Evolutionary conservation across 2,888 invertebrate species (phyloP).

Genomic region (Drosophila helvetica): DNA sequence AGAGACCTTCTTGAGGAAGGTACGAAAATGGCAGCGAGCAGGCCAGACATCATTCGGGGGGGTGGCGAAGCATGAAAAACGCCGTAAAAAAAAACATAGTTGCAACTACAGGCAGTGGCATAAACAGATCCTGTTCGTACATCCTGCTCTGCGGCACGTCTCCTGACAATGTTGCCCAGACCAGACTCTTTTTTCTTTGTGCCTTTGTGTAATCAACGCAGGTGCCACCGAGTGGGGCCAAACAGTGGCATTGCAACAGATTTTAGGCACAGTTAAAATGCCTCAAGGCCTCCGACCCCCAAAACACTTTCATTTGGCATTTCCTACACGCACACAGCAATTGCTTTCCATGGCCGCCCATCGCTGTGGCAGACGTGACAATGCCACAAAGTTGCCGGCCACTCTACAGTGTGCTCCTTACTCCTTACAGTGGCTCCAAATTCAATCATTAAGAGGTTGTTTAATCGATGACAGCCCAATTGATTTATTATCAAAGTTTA

Average conservation of each 20-base stretch:
- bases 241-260: conserved; percentile 25
- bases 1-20: conserved; percentile 55
- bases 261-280: conserved; percentile 61
- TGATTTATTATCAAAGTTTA: not conserved
- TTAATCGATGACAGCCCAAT: not conserved
- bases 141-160: conserved; percentile 14
- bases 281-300: conserved; percentile 11
- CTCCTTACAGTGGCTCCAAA: conserved; percentile 10
- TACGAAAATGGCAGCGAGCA: not conserved
- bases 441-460: not conserved
- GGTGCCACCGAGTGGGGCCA: conserved; percentile 45
- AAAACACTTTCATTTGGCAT: conserved; percentile 28
- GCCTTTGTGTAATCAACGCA: conserved; percentile 67
- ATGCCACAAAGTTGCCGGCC: conserved; percentile 31
- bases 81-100: conserved; percentile 72
- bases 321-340: conserved; percentile 24
- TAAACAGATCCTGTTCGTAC: conserved; percentile 31
- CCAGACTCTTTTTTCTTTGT: not conserved
- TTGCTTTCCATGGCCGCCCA: conserved; percentile 15
- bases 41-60: conserved; percentile 13
- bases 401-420: no score
- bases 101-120: conserved; percentile 22
- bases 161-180: conserved; percentile 45
- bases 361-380: conserved; percentile 36
- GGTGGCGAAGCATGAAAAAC: conserved; percentile 71